Conservation (phyloP, 2,888 invertebrate species). For the Ctenicera cuprea region DNA sequence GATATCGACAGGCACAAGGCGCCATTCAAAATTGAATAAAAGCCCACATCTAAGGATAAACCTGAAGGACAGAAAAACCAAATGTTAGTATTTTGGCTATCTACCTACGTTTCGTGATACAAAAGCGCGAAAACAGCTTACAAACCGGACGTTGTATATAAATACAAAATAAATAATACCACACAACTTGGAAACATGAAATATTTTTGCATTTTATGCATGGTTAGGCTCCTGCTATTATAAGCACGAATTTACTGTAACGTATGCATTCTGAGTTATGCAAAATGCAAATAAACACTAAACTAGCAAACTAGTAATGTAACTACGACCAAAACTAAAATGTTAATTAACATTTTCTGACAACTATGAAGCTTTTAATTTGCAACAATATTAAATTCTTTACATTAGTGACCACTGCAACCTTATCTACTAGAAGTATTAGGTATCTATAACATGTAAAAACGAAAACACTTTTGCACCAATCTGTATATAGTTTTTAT, state of each 20-base stretch:
- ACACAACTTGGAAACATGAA: not conserved
- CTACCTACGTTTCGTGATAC: not conserved
- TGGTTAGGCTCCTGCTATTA: not conserved
- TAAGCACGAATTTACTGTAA: not conserved
- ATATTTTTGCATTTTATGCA: not conserved
- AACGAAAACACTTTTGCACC: no score
- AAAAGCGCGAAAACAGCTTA: not conserved
- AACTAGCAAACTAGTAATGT: no score
- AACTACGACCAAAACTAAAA: no score
- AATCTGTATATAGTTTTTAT: no score
- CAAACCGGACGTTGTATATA: not conserved
- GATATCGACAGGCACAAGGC: conserved; percentile 3
- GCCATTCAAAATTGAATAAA: conserved; percentile 14
- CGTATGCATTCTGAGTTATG: not conserved
- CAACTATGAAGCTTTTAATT: no score
- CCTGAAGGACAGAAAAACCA: not conserved
- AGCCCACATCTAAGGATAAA: not conserved
- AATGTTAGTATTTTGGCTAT: not conserved
- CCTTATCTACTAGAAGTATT: no score
- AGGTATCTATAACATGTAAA: no score
- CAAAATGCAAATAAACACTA: no score
- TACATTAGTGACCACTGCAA: no score
- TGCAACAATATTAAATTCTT: no score
- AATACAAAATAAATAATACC: not conserved
- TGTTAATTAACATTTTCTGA: no score